These are phyloP conservation scores for Drosophila lacertosa DNA, from an alignment of 1,140 invertebrate genomes.

Conservation along the genomic window DNA sequence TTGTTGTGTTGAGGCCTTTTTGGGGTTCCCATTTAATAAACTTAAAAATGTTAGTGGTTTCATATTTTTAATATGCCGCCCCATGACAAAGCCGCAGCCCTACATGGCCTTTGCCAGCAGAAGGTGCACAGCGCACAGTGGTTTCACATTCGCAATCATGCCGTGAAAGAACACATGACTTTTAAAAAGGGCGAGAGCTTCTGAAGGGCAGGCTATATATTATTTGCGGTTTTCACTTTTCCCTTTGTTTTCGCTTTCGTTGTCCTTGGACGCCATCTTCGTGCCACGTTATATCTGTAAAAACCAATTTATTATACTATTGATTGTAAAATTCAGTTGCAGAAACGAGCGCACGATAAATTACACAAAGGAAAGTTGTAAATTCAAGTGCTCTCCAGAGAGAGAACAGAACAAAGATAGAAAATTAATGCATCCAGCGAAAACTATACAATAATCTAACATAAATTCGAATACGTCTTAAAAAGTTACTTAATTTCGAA, in stretches of 20 bases:
- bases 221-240: too few relatives aligned
- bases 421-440: too few relatives aligned
- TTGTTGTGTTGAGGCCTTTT: neutral
- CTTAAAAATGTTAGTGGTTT: constrained; percentile 55
- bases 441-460: too few relatives aligned
- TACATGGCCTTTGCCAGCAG: constrained; percentile 10
- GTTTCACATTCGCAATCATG: neutral
- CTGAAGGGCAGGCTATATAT: too few relatives aligned
- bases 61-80: constrained; percentile 60
- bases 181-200: neutral
- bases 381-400: neutral
- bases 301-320: too few relatives aligned
- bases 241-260: too few relatives aligned
- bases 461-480: too few relatives aligned
- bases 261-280: too few relatives aligned
- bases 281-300: too few relatives aligned
- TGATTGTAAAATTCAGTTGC: neutral
- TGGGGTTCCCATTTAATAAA: constrained; percentile 60
- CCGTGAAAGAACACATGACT: too few relatives aligned
- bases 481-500: too few relatives aligned
- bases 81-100: constrained; percentile 25
- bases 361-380: too few relatives aligned
- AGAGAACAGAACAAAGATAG: neutral
- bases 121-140: constrained; percentile 20
- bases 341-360: neutral